Percentiles rank a stretch among this genome's conserved stretches.
These are phyloP conservation scores for Lepidotrigona ventralis DNA, from an alignment of 1,140 invertebrate species.

Conservation along the genomic window DNA sequence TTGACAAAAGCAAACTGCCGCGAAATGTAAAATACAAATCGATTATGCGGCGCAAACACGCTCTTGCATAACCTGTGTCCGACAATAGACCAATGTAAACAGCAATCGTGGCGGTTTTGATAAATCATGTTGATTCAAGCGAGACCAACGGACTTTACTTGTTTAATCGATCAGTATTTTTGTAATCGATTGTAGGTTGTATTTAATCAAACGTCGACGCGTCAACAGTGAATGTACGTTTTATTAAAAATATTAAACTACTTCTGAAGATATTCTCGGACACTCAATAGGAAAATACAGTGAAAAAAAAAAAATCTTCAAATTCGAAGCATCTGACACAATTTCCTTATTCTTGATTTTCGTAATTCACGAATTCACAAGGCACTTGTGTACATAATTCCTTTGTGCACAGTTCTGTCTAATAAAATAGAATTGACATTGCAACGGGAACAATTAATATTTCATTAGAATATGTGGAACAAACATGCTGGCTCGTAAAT, in stretches of 20 bases:
- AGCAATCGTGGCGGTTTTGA: neutral
- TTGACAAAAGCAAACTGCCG: neutral
- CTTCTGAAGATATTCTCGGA: constrained; percentile 9
- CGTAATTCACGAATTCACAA: neutral
- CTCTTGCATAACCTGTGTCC: constrained; percentile 1
- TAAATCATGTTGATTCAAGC: constrained; percentile 3
- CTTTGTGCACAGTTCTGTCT: neutral
- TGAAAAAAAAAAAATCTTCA: neutral
- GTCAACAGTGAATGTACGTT: too few relatives aligned
- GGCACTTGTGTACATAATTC: neutral
- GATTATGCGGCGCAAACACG: neutral
- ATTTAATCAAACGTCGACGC: neutral
- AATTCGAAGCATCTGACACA: neutral
- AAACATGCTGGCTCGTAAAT: neutral
- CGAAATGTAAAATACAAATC: constrained; percentile 44
- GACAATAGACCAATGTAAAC: constrained; percentile 4
- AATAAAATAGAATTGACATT: neutral
- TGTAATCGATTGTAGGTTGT: neutral
- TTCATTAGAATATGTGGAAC: neutral
- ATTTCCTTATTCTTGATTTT: neutral
- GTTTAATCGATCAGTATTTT: neutral
- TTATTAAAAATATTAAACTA: neutral
- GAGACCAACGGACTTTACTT: neutral
- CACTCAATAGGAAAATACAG: too few relatives aligned
- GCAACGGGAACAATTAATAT: neutral